These are phyloP conservation scores for Drosophila auraria DNA, from an alignment of 1,140 invertebrate genomes.

Conservation along the genomic window DNA sequence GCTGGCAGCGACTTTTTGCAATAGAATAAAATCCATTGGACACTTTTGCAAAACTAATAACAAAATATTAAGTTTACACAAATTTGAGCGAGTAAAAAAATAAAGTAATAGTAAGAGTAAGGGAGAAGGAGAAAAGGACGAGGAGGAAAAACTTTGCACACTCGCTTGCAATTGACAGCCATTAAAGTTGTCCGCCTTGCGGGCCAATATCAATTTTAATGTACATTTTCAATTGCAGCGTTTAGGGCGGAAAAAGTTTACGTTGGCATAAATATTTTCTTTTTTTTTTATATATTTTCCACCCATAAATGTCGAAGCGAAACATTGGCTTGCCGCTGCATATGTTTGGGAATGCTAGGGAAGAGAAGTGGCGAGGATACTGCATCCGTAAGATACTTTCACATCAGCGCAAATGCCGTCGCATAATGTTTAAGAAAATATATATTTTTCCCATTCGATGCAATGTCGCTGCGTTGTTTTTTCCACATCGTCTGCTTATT, in stretches of 20 bases:
- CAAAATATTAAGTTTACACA: conserved; percentile 79
- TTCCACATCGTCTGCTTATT: conserved; percentile 83
- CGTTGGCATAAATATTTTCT: conserved; percentile 36
- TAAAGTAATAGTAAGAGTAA: too few species aligned
- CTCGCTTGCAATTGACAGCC: conserved; percentile 59
- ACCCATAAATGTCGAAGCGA: conserved; percentile 41
- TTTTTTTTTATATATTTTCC: conserved; percentile 2
- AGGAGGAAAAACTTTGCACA: conserved; percentile 46
- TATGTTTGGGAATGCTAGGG: conserved; percentile 16
- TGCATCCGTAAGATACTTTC: conserved; percentile 47
- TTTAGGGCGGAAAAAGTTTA: conserved; percentile 43
- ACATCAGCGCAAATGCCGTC: conserved; percentile 73
- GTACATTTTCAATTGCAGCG: conserved; percentile 70
- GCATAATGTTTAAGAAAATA: conserved; percentile 74
- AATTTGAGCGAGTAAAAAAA: conserved; percentile 32
- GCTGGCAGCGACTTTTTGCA: conserved; percentile 6
- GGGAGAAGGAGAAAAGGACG: background rate
- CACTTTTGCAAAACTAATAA: conserved; percentile 71
- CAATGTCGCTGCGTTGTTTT: conserved; percentile 73
- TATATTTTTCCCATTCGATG: conserved; percentile 71
- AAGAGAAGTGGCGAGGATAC: background rate
- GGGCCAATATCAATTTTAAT: conserved; percentile 75
- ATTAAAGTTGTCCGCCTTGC: conserved; percentile 65
- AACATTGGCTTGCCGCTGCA: conserved; percentile 40
- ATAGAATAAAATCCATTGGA: conserved; percentile 61